These are phyloP conservation scores for Nasonia vitripennis DNA, from an alignment of 1,140 invertebrate species.

Conservation along the genomic window DNA sequence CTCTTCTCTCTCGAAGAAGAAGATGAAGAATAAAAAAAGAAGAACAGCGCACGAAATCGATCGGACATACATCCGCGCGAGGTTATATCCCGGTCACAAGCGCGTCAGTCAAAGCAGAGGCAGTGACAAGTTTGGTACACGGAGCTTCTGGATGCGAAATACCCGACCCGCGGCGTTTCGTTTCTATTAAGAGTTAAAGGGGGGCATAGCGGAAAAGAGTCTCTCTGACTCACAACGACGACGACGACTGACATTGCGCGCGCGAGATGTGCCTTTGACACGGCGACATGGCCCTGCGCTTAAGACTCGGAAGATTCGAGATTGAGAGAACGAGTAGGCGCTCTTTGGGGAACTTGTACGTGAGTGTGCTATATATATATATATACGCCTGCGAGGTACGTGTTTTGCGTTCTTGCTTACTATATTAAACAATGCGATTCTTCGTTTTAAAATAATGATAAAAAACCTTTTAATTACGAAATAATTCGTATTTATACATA, in stretches of 20 bases:
- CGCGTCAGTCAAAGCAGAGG: slow-evolving; percentile 53
- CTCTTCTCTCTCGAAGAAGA: neutral
- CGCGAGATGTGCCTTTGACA: slow-evolving; percentile 49
- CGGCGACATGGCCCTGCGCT: slow-evolving; percentile 68
- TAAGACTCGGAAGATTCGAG: slow-evolving; percentile 51
- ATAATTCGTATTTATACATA: neutral
- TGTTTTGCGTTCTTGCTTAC: neutral
- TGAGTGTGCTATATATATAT: slow-evolving; percentile 3
- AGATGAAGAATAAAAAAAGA: neutral
- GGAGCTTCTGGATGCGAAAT: slow-evolving; percentile 43
- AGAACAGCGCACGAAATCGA: slow-evolving; percentile 41
- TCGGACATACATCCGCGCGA: slow-evolving; percentile 50
- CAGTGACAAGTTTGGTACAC: slow-evolving; percentile 57
- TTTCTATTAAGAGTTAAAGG: slow-evolving; percentile 69
- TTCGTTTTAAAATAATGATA: neutral
- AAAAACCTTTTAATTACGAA: neutral
- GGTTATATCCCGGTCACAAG: slow-evolving; percentile 46
- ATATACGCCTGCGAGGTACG: slow-evolving; percentile 13
- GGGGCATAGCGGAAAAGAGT: slow-evolving; percentile 60
- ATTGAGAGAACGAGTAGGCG: neutral
- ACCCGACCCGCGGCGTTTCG: slow-evolving; percentile 41
- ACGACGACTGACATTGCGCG: neutral
- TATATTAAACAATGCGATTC: neutral
- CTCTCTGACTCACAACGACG: slow-evolving; percentile 53
- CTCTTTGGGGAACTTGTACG: slow-evolving; percentile 3